Evolutionary conservation across 2,113 vertebrate genomes (phyloP), one percentile per base, ranked within the genome.

Genomic region (Elaphurus davidianus): DNA sequence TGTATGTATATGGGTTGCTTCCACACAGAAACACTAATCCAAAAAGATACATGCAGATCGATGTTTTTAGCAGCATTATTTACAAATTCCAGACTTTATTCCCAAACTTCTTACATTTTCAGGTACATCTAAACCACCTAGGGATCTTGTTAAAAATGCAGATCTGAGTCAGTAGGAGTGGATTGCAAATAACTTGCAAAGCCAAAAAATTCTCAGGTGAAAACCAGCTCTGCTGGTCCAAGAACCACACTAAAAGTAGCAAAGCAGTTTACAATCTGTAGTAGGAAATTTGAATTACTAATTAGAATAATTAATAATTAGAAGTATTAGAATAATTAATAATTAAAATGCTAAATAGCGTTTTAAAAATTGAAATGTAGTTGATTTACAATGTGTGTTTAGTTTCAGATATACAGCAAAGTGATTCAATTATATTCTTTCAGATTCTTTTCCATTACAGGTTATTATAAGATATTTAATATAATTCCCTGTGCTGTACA

Each of bases 201-300:
- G 45, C 62, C n/a, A 52, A 60, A 19, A 55, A 67, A 25, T 4
- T 52, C 4, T 87, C 13, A 14, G 28, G 12, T 76, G 40, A 36
- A 30, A 30, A 12, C 4, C 21, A 59, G 0, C 16, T 50, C 83
- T 60, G 0, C 0, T 10, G 54, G 30, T 25, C 82, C 6, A 21
- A 60, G 40, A 54, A 71, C 30, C 15, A 47, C 25, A 23, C 8
- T 21, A 28, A 40, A 30, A 43, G 6, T 30, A 64, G 9, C n/a
- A 81, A 55, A 91, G 21, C 45, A 36, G 7, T 84, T 82, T 59
- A 28, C 3, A 40, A 11, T 57, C 10, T 60, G 25, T 40, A 19
- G 10, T 28, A 62, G 16, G 50, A 67, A 47, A 87, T 57, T 60
- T 93, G 10, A 91, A 88, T 62, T 62, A 92, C 79, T 45, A 54